Evolutionary conservation across 2,888 invertebrate species (phyloP), one percentile per base, ranked within the genome.

Genomic region (Bellardia bayeri): DNA sequence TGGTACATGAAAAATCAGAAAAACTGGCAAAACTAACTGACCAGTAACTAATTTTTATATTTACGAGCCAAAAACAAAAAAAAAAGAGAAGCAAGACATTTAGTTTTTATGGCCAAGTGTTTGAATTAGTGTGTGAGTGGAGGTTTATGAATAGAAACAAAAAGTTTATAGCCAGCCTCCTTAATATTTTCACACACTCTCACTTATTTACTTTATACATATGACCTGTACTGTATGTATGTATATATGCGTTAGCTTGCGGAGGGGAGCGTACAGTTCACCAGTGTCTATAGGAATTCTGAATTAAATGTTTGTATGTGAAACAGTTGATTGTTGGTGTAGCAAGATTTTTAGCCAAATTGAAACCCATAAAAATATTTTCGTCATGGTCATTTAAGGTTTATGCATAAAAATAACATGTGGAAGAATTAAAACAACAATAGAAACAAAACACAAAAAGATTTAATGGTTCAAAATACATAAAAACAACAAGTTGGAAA

Each of bases 1-100:
- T 37, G 42, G 40, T 37, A 71, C n/a, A 82, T 54, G 76, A 76
- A 74, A 64, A 78, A 84, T 71, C 75, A 84, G 49, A 78, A 84
- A 87, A 78, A 82, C 82, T 82, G 7, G 58, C 72, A 74, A 88
- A 88, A 86, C 85, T 86, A 87, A 92, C 91, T 91, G 92, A 92
- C 92, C 92, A 90, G 92, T 90, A 92, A 91, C 92, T 92, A 91
- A 91, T 91, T 91, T 91, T 92, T 91, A 91, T 91, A 92, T 92
- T 91, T 92, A 92, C 90, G 92, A 78, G 64, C 75, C 63, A 61
- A 68, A 76, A 71, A 51, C 9, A 45, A 37, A 37, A 37, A 37
- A 37, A 45, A 13, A 45, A 13, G 3, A 11, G 13, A 45, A 45
- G 13, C 11, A 84, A 74, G 78, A 75, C 87, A 87, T 85, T 87